Evolutionary conservation across 2,888 invertebrate genomes (phyloP), one percentile per base, ranked within the genome.

Genomic region (Aspidapion aeneum): DNA sequence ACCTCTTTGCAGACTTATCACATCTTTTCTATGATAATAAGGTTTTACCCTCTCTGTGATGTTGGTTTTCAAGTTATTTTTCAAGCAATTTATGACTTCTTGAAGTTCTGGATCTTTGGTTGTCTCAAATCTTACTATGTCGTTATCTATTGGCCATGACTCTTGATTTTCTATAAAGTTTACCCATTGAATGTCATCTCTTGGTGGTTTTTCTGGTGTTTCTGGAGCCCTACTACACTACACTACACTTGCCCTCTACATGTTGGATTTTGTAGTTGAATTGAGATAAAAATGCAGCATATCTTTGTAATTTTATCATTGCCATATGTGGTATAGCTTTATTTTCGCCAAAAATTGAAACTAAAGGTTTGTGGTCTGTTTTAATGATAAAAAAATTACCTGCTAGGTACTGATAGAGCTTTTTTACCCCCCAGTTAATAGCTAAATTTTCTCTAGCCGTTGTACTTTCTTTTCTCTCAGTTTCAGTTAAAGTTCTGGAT

Each of bases 361-460:
- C 49, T 2, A 65, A 48, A 20, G 62, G 48, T 48, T 64, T 55
- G 21, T 64, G 61, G n/a, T 64, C 64, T 21, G 62, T 62, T 54
- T 21, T 65, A 12, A 65, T 21, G 12, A 54, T 48, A 21, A 63
- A 63, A 18, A 71, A 64, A 7, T 67, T 70, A 7, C 74, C 74
- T 18, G 67, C 50, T 51, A 78, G 67, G 70, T 77, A 78, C 61
- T 76, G 74, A 62, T 72, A 71, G 63, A 75, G 75, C 58, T 73
- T 74, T n/a, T 63, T 64, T 1, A 73, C 68, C 0, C 71, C 73
- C 69, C 70, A 77, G 60, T 68, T 71, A 66, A 77, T 76, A 9
- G 74, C 73, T 56, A 74, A 67, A 0, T 73, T 74, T 62, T 77
- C 75, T 52, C 68, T 70, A 57, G 74, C 71, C 2, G 74, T 73